Evolutionary conservation across 1,140 invertebrate genomes (phyloP), one percentile per base, ranked within the genome.

Genomic region (Caerostris darwini): DNA sequence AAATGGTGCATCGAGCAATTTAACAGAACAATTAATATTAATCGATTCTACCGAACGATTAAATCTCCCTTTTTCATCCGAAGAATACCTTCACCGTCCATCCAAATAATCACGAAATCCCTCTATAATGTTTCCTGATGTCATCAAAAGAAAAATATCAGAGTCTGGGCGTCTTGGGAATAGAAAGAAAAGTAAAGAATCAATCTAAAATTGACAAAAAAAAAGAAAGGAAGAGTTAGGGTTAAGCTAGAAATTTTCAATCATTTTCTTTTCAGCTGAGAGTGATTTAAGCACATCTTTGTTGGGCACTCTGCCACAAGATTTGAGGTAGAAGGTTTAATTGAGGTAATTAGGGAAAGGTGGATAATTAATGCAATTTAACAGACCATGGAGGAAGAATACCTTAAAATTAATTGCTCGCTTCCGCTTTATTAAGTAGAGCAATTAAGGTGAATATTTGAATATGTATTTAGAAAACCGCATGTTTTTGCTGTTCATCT

Each of bases 361-460:
- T 5, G 54, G n/a, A 83, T 83, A 83, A 83, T 83, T 83, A 83
- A 83, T 83, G 17, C 82, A 83, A 83, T 83, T 83, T 83, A 83
- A 83, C 56, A 83, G 82, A 19, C 10, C 56, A 7, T 83, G n/a
- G 56, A 19, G n/a, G n/a, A 83, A 83, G 53, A 83, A 83, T 83
- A 83, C 19, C 82, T 58, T 4, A n/a, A n/a, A 83, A 83, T 58
- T 57, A 83, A 83, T 83, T 83, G 82, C 57, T 56, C 54, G 6
- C 54, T 83, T 83, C 82, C 82, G 82, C 82, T 8, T 56, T 56
- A 83, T 19, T 83, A 83, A 56, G 54, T 14, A 34, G 6, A 83
- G 82, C 82, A 8, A 83, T 83, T 77, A 77, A 50, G 10, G 34
- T 50, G 71, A 34, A 5, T 10, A 53, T 77, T 77, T 77, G 53